A percentile compares a stretch with the other conserved stretches of the same genome.
Evolutionary conservation across 2,113 vertebrate genomes (phyloP).

Genomic region (Etia nguti): DNA sequence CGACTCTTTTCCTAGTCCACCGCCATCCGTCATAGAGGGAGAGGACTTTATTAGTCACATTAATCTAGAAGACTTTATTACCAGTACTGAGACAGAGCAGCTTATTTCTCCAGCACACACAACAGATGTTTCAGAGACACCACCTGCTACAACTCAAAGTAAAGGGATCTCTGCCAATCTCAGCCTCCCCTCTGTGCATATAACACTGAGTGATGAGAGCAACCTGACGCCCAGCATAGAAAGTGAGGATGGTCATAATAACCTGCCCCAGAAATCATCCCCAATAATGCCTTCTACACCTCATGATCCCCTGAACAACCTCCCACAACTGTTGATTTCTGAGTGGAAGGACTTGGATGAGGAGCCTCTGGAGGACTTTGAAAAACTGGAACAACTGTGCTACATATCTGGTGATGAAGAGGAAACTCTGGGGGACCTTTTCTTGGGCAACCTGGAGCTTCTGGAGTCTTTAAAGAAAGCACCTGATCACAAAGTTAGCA

Average conservation of each 20-base stretch:
- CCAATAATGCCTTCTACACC: conserved; percentile 14
- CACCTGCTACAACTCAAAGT: conserved; percentile 48
- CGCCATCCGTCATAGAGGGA: conserved; percentile 53
- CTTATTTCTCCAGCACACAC: conserved; percentile 20
- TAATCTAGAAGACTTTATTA: conserved; percentile 57
- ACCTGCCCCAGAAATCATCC: conserved; percentile 36
- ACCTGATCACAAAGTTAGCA: conserved; percentile 47
- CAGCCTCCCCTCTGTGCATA: conserved; percentile 43
- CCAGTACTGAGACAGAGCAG: conserved; percentile 21
- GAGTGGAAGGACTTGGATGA: conserved; percentile 79
- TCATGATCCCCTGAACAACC: conserved; percentile 58
- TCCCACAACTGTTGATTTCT: conserved; percentile 75
- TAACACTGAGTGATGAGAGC: conserved; percentile 39
- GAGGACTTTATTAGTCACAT: conserved; percentile 59
- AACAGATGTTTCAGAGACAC: conserved; percentile 8
- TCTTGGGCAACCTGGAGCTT: conserved; percentile 73
- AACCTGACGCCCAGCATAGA: conserved; percentile 14
- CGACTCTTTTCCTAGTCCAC: conserved; percentile 69
- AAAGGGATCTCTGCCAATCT: conserved; percentile 68
- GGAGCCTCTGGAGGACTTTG: conserved; percentile 77
- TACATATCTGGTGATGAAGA: conserved; percentile 76
- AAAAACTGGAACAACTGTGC: conserved; percentile 77
- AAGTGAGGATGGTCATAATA: conserved; percentile 33
- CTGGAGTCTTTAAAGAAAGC: conserved; percentile 74
- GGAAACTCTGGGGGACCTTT: conserved; percentile 67